phyloP scores from a whole-genome alignment of 2,797 vertebrate species.

The Podarcis lilfordi region DNA sequence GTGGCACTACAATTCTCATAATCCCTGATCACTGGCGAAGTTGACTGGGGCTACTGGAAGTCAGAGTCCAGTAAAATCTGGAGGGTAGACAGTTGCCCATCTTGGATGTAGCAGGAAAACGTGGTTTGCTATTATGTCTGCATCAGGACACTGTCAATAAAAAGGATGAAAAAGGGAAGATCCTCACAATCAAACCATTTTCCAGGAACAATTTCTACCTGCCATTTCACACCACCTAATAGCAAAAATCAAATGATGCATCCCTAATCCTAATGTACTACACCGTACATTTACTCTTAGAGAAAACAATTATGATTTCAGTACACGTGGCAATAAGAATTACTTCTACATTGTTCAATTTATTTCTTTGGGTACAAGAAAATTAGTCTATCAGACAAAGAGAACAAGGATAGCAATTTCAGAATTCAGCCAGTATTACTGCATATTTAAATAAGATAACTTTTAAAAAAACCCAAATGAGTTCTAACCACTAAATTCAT shows the following conservation, averaged over 20 bases:
- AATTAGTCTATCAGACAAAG: neutral
- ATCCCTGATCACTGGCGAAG: neutral
- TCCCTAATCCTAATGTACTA: neutral
- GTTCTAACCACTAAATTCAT: neutral
- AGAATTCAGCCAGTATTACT: neutral
- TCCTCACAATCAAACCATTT: too few species aligned
- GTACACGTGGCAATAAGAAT: neutral
- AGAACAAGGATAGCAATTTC: neutral
- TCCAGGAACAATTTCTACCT: too few species aligned
- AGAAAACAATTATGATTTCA: neutral
- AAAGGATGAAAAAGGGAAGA: too few species aligned
- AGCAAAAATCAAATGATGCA: neutral
- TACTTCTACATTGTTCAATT: neutral
- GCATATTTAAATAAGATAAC: constrained; percentile 4
- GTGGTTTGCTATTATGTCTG: too few species aligned
- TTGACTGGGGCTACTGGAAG: neutral
- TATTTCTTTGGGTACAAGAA: neutral
- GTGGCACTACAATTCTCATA: neutral
- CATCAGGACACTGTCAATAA: too few species aligned
- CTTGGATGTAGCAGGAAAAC: too few species aligned
- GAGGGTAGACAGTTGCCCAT: too few species aligned
- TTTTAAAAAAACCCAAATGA: neutral
- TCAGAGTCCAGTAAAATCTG: neutral
- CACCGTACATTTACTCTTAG: neutral
- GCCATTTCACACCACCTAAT: too few species aligned